phyloP scores from a whole-genome alignment of 2,797 vertebrate species.

The Odontamblyopus rebecca region DNA sequence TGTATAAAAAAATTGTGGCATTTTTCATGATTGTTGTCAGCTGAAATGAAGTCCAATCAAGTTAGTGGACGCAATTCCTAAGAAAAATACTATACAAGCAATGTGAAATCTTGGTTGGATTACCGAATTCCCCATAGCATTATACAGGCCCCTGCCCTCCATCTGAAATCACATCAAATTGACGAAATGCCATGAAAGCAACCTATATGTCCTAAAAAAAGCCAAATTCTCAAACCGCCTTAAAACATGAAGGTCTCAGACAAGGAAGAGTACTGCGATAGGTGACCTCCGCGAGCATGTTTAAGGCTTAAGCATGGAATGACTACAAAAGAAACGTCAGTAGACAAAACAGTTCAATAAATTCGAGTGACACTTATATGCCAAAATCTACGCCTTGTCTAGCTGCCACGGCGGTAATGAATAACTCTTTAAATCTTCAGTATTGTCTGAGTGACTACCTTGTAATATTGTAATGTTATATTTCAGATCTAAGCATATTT shows the following conservation, averaged over 20 bases:
- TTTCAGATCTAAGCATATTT: slow-evolving; percentile 79
- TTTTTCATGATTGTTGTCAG: neutral
- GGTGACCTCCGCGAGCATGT: slow-evolving; percentile 92
- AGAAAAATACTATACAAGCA: neutral
- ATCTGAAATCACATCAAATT: neutral
- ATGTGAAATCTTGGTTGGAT: neutral
- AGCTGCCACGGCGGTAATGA: slow-evolving; percentile 99
- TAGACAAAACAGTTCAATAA: slow-evolving; percentile 97
- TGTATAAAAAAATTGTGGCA: neutral
- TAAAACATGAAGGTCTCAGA: slow-evolving; percentile 74
- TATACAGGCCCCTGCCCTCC: neutral
- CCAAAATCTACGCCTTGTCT: slow-evolving; percentile 96
- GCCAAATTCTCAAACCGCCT: slow-evolving; percentile 77
- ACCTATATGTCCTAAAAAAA: slow-evolving; percentile 83
- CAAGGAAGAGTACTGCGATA: slow-evolving; percentile 79
- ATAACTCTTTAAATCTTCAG: slow-evolving; percentile 87
- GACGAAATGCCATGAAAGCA: neutral
- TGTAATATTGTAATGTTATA: slow-evolving; percentile 82
- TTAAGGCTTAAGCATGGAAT: slow-evolving; percentile 99
- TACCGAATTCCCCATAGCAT: neutral
- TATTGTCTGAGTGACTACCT: slow-evolving; percentile 82
- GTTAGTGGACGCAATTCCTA: neutral
- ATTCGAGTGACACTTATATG: slow-evolving; percentile 96
- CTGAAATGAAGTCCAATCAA: neutral
- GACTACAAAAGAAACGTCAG: slow-evolving; percentile 97